phyloP scores from a whole-genome alignment of 2,113 vertebrate species.

The Cisticola juncidis region DNA sequence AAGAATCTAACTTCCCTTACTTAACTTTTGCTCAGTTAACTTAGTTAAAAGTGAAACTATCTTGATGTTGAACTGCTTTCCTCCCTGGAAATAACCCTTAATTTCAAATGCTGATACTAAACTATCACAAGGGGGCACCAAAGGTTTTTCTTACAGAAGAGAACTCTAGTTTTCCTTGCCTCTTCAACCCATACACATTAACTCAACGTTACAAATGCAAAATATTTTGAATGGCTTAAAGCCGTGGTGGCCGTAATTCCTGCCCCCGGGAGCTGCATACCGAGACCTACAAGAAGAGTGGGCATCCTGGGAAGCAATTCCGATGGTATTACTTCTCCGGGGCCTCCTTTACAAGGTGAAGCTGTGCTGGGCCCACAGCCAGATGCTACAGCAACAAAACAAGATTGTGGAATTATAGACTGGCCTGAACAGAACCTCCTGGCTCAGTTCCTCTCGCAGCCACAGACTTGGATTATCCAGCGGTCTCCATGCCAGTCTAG shows the following conservation, averaged over 20 bases:
- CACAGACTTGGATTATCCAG: background rate
- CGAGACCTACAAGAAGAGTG: background rate
- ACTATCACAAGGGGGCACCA: slow-evolving; percentile 60
- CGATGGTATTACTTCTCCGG: background rate
- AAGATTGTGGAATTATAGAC: background rate
- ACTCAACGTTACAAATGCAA: background rate
- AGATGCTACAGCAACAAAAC: background rate
- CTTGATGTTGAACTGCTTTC: background rate
- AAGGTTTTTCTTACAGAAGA: slow-evolving; percentile 28
- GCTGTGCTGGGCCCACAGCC: background rate
- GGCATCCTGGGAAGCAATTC: background rate
- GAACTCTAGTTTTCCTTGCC: background rate
- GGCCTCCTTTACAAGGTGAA: background rate
- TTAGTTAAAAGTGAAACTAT: background rate
- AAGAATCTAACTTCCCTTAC: too few species aligned
- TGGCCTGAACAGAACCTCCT: background rate
- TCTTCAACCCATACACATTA: background rate
- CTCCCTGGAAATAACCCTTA: background rate
- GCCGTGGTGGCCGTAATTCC: background rate
- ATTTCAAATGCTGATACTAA: background rate
- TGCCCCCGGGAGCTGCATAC: background rate
- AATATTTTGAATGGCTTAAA: slow-evolving; percentile 10
- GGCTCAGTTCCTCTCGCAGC: background rate
- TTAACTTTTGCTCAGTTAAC: background rate
- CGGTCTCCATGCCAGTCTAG: background rate